These are phyloP conservation scores for Toxonevra muliebris DNA, from an alignment of 2,888 invertebrate genomes.

Conservation along the genomic window DNA sequence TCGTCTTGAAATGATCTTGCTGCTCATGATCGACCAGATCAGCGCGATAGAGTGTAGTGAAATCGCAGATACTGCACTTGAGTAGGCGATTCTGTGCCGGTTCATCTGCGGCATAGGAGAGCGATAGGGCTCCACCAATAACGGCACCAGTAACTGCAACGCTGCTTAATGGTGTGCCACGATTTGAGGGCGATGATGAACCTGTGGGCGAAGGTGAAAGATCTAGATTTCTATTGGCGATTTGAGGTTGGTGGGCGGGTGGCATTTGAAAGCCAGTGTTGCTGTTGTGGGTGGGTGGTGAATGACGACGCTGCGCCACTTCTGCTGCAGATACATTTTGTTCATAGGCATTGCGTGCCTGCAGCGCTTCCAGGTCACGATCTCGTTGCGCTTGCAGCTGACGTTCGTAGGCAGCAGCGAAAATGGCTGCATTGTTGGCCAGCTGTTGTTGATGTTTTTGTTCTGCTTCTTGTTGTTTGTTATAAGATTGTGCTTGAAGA, in stretches of 20 bases:
- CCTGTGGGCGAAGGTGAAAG: constrained; percentile 57
- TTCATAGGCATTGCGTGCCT: constrained; percentile 29
- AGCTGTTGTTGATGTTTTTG: constrained; percentile 57
- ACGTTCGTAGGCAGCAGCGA: constrained; percentile 55
- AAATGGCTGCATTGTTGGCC: constrained; percentile 43
- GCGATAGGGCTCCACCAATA: constrained; percentile 10
- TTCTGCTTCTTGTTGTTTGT: constrained; percentile 58
- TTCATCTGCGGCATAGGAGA: constrained; percentile 45
- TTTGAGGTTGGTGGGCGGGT: constrained; percentile 37
- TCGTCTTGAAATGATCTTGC: constrained; percentile 78
- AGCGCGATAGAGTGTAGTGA: constrained; percentile 72
- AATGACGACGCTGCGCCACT: constrained; percentile 38
- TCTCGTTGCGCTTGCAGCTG: constrained; percentile 47
- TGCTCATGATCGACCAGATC: constrained; percentile 77
- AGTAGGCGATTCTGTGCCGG: constrained; percentile 60
- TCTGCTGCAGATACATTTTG: constrained; percentile 35
- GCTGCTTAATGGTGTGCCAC: constrained; percentile 17
- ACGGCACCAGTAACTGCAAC: constrained; percentile 17
- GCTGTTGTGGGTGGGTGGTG: constrained; percentile 35
- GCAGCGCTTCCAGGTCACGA: constrained; percentile 43
- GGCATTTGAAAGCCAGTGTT: constrained; percentile 37
- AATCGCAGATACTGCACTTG: constrained; percentile 76
- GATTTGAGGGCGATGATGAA: constrained; percentile 48
- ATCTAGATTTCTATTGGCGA: constrained; percentile 43
- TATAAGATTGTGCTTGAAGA: constrained; percentile 55